Percentiles rank a stretch among this genome's conserved stretches.
These are phyloP conservation scores for Augiades crinisus DNA, from an alignment of 2,888 invertebrate genomes.

Conservation along the genomic window DNA sequence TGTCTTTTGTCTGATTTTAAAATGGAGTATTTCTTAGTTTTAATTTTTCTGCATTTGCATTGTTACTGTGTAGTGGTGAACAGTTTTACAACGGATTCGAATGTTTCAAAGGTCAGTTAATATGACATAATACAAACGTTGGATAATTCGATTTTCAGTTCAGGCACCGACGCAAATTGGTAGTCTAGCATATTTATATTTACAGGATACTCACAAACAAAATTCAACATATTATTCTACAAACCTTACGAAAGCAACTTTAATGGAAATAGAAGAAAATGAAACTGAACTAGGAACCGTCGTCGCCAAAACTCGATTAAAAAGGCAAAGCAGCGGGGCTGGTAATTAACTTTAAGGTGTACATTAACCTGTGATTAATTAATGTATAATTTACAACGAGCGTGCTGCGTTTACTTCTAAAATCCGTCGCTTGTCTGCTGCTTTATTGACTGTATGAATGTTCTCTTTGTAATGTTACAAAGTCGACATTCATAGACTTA, in stretches of 20 bases:
- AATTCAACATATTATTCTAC: not conserved
- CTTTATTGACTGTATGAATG: too few species aligned
- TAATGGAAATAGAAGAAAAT: constrained; percentile 15
- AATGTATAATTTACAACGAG: too few species aligned
- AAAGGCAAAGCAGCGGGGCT: constrained; percentile 30
- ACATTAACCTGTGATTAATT: too few species aligned
- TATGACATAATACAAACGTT: not conserved
- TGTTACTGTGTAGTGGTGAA: not conserved
- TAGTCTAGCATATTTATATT: not conserved
- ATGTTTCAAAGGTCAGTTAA: not conserved
- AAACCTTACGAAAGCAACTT: not conserved
- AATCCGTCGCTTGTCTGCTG: too few species aligned
- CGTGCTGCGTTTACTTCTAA: too few species aligned
- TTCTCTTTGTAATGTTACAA: too few species aligned
- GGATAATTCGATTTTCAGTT: not conserved
- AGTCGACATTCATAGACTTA: too few species aligned
- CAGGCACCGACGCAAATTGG: not conserved
- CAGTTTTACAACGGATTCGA: not conserved
- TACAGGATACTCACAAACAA: not conserved
- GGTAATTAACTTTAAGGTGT: constrained; percentile 28
- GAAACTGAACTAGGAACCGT: constrained; percentile 7
- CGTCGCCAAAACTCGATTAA: constrained; percentile 27
- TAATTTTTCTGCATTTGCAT: not conserved
- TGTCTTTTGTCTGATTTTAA: too few species aligned
- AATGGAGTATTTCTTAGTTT: not conserved